Percentiles rank a stretch among this genome's conserved stretches.
Conservation (phyloP, 2,113 vertebrate genomes). For the Pyrgilauda ruficollis region DNA sequence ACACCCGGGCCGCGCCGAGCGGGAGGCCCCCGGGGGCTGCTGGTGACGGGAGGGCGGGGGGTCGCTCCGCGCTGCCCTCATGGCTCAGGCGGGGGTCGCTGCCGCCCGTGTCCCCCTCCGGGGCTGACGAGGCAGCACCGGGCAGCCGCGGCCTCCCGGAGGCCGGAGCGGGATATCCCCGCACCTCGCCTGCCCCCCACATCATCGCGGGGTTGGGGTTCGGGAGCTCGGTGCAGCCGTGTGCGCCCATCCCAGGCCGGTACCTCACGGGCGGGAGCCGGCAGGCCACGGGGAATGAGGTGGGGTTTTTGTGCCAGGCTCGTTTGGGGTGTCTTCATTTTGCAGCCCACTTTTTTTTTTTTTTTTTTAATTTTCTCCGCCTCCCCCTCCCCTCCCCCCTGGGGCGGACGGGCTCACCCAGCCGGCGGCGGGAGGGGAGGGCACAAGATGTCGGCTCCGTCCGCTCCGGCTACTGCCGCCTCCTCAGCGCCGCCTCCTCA, state of each 20-base stretch:
- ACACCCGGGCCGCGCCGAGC: conserved; percentile 40
- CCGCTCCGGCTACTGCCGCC: conserved; percentile 58
- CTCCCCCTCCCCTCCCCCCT: conserved; percentile 46
- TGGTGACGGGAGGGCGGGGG: not conserved
- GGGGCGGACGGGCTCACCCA: conserved; percentile 28
- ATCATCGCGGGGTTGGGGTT: rapidly evolving
- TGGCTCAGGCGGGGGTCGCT: not conserved
- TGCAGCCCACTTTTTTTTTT: not conserved
- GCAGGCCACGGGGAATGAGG: not conserved
- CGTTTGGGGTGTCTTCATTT: not conserved
- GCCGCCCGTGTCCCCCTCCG: not conserved
- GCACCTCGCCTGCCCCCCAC: not conserved
- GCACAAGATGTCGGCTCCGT: conserved; percentile 56
- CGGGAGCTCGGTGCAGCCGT: not conserved
- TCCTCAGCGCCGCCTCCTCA: conserved; percentile 61
- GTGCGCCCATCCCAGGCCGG: too few species aligned
- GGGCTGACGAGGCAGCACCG: not conserved
- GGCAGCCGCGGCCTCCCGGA: not conserved
- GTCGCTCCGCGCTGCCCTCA: not conserved
- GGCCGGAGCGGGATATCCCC: rapidly evolving
- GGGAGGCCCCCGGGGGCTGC: conserved; percentile 18
- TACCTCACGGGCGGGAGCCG: too few species aligned
- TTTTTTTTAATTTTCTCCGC: not conserved
- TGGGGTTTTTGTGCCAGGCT: not conserved
- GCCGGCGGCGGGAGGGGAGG: conserved; percentile 29